Percentiles rank a stretch among this genome's conserved stretches.
These are phyloP conservation scores for Pegoplata infirma DNA, from an alignment of 2,888 invertebrate species.

Conservation along the genomic window DNA sequence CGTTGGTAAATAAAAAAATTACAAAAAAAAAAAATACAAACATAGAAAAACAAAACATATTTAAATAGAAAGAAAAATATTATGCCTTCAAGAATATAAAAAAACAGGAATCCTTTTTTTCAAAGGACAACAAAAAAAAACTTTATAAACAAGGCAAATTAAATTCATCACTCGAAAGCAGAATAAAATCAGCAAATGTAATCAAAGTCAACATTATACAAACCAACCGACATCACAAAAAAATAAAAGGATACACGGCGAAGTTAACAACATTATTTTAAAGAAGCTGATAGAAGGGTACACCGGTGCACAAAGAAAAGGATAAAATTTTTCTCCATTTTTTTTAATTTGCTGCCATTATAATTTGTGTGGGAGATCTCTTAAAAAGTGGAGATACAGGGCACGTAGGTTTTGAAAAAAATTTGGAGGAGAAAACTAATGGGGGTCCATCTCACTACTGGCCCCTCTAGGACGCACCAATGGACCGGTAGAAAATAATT, in stretches of 20 bases:
- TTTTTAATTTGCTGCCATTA: too few relatives aligned
- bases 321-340: too few relatives aligned
- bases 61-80: not conserved
- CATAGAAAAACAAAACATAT: not conserved
- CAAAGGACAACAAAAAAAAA: not conserved
- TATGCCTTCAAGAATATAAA: not conserved
- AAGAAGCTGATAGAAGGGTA: too few relatives aligned
- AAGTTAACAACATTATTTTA: slow-evolving; percentile 5
- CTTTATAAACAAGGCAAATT: not conserved
- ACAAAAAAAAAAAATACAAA: not conserved
- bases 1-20: slow-evolving; percentile 33
- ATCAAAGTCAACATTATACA: slow-evolving; percentile 5
- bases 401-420: too few relatives aligned
- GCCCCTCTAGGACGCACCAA: too few relatives aligned
- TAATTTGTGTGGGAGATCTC: too few relatives aligned
- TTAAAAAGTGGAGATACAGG: too few relatives aligned
- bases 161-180: not conserved
- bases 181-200: not conserved
- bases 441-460: too few relatives aligned
- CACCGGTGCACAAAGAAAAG: too few relatives aligned
- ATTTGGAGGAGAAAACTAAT: too few relatives aligned
- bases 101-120: not conserved
- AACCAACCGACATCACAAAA: slow-evolving; percentile 6
- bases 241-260: slow-evolving; percentile 6
- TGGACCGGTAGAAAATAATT: too few relatives aligned